A percentile compares a stretch with the other conserved stretches of the same genome.
Conservation (phyloP, 2,888 invertebrate species). For the Branchipolynoe longqiensis region DNA sequence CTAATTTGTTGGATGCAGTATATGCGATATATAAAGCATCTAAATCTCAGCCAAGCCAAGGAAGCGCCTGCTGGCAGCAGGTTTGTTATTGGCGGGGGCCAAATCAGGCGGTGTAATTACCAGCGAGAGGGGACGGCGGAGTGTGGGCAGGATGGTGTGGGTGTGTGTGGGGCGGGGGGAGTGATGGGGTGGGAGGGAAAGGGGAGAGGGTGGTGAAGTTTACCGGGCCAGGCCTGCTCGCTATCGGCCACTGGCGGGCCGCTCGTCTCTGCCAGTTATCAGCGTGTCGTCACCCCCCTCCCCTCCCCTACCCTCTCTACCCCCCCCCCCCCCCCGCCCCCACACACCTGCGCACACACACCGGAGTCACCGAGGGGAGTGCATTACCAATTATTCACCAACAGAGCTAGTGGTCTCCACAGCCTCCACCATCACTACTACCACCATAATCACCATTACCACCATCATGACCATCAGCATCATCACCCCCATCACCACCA, state of each 20-base stretch:
- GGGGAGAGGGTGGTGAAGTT: background rate
- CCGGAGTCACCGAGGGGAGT: too few relatives aligned
- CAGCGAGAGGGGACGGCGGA: background rate
- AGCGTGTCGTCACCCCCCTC: background rate
- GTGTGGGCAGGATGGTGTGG: background rate
- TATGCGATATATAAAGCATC: too few relatives aligned
- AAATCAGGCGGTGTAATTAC: conserved; percentile 14
- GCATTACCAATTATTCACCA: too few relatives aligned
- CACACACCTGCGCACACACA: background rate
- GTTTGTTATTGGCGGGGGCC: background rate
- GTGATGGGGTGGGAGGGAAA: background rate
- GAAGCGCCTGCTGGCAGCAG: background rate
- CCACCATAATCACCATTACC: too few relatives aligned
- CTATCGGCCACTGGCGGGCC: background rate
- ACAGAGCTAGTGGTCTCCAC: too few relatives aligned
- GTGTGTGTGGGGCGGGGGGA: background rate
- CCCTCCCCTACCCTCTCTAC: background rate
- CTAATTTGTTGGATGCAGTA: too few relatives aligned
- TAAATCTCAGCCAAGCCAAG: too few relatives aligned
- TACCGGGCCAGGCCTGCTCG: conserved; percentile 7
- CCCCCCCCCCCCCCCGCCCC: background rate
- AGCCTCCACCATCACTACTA: too few relatives aligned
- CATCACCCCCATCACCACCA: too few relatives aligned
- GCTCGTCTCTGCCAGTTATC: conserved; percentile 17
- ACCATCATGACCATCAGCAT: too few relatives aligned